Percentiles rank a stretch among this genome's conserved stretches.
Evolutionary conservation across 1,140 invertebrate species (phyloP).

Genomic region (Episyrphus balteatus): DNA sequence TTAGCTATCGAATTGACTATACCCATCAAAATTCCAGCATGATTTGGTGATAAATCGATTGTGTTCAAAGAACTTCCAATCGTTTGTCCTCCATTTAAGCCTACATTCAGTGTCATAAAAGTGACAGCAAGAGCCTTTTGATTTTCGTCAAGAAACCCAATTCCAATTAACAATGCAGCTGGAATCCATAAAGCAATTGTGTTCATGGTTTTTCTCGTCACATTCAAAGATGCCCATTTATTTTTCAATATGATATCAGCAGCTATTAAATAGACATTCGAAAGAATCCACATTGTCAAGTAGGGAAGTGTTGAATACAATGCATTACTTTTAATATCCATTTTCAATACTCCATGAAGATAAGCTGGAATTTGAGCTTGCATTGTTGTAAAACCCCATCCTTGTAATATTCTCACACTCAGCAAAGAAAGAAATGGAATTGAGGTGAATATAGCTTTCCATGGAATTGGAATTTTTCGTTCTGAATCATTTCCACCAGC

Average conservation of each 20-base stretch:
- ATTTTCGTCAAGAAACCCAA: slow-evolving; percentile 46
- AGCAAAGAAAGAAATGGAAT: slow-evolving; percentile 73
- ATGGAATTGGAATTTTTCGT: slow-evolving; percentile 45
- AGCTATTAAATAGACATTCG: slow-evolving; percentile 50
- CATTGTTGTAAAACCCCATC: slow-evolving; percentile 89
- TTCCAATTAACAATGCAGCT: slow-evolving; percentile 46
- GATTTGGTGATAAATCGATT: slow-evolving; percentile 66
- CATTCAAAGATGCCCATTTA: slow-evolving; percentile 40
- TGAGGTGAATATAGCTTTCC: slow-evolving; percentile 63
- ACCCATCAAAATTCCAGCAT: slow-evolving; percentile 55
- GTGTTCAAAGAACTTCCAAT: slow-evolving; percentile 57
- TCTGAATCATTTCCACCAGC: slow-evolving; percentile 8
- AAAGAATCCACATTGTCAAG: slow-evolving; percentile 54
- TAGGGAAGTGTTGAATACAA: slow-evolving; percentile 69
- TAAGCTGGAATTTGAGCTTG: slow-evolving; percentile 85
- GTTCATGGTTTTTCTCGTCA: slow-evolving; percentile 53
- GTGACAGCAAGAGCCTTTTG: slow-evolving; percentile 44
- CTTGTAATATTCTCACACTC: slow-evolving; percentile 71
- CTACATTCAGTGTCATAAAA: slow-evolving; percentile 57
- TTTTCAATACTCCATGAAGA: slow-evolving; percentile 68
- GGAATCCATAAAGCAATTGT: slow-evolving; percentile 48
- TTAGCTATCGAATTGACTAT: slow-evolving; percentile 68
- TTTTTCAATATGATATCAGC: slow-evolving; percentile 50
- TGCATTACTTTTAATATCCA: slow-evolving; percentile 65
- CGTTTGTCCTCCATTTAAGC: slow-evolving; percentile 61